These are phyloP conservation scores for Cryptus viduatorius DNA, from an alignment of 2,888 invertebrate genomes.

Conservation along the genomic window DNA sequence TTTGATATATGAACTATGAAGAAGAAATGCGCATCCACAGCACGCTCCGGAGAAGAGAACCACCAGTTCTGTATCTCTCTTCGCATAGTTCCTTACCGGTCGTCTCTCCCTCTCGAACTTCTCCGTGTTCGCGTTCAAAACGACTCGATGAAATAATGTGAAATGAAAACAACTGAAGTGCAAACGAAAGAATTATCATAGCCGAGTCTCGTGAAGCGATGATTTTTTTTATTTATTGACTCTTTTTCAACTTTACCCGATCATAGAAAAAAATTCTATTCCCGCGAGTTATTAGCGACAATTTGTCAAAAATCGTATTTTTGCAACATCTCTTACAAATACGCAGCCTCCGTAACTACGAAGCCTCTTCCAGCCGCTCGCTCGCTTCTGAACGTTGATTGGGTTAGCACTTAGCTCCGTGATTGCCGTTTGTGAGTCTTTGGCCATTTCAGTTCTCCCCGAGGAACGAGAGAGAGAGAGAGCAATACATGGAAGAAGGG, in stretches of 20 bases:
- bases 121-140: not conserved
- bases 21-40: constrained; percentile 62
- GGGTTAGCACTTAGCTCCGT: constrained; percentile 80
- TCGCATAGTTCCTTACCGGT: not conserved
- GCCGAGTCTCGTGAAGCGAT: not conserved
- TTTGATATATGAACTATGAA: constrained; percentile 83
- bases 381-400: constrained; percentile 74
- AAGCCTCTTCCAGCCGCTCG: constrained; percentile 50
- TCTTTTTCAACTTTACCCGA: too few relatives aligned
- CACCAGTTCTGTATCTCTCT: constrained; percentile 34
- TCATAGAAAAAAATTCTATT: too few relatives aligned
- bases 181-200: not conserved
- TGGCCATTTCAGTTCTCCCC: constrained; percentile 73
- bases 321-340: constrained; percentile 38
- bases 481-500: constrained; percentile 19
- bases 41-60: constrained; percentile 57
- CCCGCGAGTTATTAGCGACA: not conserved
- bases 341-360: constrained; percentile 2
- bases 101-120: constrained; percentile 16
- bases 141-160: too few relatives aligned
- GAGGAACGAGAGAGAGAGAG: constrained; percentile 39
- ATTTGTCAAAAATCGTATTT: constrained; percentile 33
- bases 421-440: constrained; percentile 82
- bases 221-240: too few relatives aligned
- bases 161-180: not conserved